phyloP scores from a whole-genome alignment of 2,797 vertebrate genomes.

The Sitta carolinensis region DNA sequence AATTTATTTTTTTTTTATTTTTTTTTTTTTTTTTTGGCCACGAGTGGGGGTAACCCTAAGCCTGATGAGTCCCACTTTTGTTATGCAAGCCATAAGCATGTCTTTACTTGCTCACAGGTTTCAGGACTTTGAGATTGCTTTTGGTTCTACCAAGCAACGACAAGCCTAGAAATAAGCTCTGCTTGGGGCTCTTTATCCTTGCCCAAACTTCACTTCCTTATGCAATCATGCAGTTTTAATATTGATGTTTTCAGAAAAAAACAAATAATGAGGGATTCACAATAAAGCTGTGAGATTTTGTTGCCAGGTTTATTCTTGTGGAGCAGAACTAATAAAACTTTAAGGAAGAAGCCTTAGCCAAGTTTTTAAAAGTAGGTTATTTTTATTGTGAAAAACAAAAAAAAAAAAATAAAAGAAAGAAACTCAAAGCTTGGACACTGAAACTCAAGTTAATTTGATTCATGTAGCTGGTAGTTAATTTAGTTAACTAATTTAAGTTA shows the following conservation, averaged over 20 bases:
- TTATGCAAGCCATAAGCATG: not conserved
- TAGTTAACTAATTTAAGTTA: too few relatives aligned
- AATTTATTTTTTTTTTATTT: not conserved
- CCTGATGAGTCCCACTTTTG: not conserved
- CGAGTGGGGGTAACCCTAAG: not conserved
- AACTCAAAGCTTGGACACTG: not conserved
- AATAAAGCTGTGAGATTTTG: conserved; percentile 10
- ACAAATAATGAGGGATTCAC: conserved; percentile 3
- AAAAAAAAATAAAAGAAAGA: not conserved
- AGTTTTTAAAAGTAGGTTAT: conserved; percentile 14
- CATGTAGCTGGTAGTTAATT: not conserved
- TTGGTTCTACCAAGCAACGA: not conserved
- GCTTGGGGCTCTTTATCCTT: not conserved
- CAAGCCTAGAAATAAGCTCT: not conserved
- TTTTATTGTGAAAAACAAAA: conserved; percentile 14
- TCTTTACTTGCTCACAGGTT: not conserved
- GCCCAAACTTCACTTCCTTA: not conserved
- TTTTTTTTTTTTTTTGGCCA: not conserved
- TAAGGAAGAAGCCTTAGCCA: conserved; percentile 34
- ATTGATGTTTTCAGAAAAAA: conserved; percentile 15
- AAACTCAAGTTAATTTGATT: conserved; percentile 20
- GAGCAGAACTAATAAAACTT: conserved; percentile 58
- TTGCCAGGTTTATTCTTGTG: conserved; percentile 10
- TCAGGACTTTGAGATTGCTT: not conserved
- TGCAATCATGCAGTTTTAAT: conserved; percentile 3